These are phyloP conservation scores for Spea bombifrons DNA, from an alignment of 2,113 vertebrate genomes.

Conservation along the genomic window DNA sequence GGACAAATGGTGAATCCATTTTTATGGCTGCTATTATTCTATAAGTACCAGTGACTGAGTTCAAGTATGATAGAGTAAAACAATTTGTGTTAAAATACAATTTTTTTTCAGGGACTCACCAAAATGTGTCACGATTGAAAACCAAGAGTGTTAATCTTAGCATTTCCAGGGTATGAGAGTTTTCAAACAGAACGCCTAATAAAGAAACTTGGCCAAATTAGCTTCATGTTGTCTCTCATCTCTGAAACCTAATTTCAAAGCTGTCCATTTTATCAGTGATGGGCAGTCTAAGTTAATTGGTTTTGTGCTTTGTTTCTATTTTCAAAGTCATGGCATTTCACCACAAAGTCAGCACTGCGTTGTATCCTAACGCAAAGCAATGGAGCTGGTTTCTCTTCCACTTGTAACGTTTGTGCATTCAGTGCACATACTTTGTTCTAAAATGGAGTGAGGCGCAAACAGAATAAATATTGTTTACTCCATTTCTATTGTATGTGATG, in stretches of 20 bases:
- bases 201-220: constrained; percentile 52
- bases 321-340: constrained; percentile 56
- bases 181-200: constrained; percentile 58
- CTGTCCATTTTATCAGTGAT: constrained; percentile 51
- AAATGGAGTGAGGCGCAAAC: too few relatives aligned
- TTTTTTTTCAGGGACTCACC: constrained; percentile 48
- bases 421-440: too few relatives aligned
- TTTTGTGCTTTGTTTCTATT: constrained; percentile 49
- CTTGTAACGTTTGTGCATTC: background rate
- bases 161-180: constrained; percentile 54
- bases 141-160: constrained; percentile 56
- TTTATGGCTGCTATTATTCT: constrained; percentile 53
- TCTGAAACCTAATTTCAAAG: constrained; percentile 56
- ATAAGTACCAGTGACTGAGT: constrained; percentile 51
- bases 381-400: background rate
- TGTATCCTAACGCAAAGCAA: constrained; percentile 11
- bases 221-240: constrained; percentile 50
- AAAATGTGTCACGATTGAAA: constrained; percentile 56
- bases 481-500: too few relatives aligned
- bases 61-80: constrained; percentile 52
- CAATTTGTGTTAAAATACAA: constrained; percentile 58
- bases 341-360: constrained; percentile 6
- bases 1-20: constrained; percentile 53
- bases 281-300: constrained; percentile 61
- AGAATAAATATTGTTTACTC: too few relatives aligned